Evolutionary conservation across 2,113 vertebrate species (phyloP), one percentile per base, ranked within the genome.

Genomic region (Dicentrarchus labrax): DNA sequence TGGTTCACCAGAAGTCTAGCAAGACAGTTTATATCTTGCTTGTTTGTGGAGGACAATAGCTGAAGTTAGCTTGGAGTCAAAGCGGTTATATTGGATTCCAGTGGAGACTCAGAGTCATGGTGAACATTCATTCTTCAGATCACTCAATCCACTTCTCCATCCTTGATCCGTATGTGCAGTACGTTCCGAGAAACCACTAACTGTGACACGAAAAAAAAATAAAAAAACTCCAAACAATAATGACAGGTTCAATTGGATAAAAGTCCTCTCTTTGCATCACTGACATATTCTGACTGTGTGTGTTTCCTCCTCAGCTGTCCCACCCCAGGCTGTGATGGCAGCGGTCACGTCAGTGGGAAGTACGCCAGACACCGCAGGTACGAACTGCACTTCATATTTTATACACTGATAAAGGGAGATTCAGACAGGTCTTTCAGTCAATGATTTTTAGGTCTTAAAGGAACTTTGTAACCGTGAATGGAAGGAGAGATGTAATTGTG

Each of bases 291-390:
- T 89, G 47, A 75, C 38, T 70, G 60, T 68, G 39, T 74, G 36
- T 77, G 57, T 76, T 70, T 78, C 45, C 78, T 96, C 71, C 95
- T 21, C 88, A 99, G 98, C 94, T 99, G 98, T 94, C 98, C 98
- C 77, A 99, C 97, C 9, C 97, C 97, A 36, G 98, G 98, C 91
- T 99, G 98, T 92, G 98, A 99, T 72, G 98, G 98, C 90, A 97
- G 97, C 61, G 98, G 98, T 84, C 98, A 99, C 47, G 98, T 99
- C 94, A 99, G 98, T 90, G 98, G 98, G 86, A 99, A 99, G 96
- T 99, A 99, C 77, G 98, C 98, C 91, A 94, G 98, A 86, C 98
- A 99, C 95, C 96, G 98, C 95, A 99, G 98, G 98, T 99, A 97
- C 0, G 74, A 70, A 8, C 24, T 0, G 15, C 60, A 62, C 7